These are phyloP conservation scores for Stenichneumon culpator DNA, from an alignment of 2,888 invertebrate genomes.

Conservation along the genomic window DNA sequence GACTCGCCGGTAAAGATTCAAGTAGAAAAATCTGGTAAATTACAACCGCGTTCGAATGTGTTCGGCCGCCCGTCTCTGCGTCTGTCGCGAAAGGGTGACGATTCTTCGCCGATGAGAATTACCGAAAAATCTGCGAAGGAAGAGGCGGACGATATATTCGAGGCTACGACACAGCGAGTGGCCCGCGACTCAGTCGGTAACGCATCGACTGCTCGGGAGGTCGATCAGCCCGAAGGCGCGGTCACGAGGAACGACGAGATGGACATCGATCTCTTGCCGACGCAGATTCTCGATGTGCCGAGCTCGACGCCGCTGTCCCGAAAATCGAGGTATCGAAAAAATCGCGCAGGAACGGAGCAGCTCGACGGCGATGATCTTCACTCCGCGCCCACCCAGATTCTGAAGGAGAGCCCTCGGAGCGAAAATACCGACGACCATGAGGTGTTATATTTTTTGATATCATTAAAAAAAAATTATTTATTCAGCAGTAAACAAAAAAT, in stretches of 20 bases:
- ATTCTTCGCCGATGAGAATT: not conserved
- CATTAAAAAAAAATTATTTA: too few relatives aligned
- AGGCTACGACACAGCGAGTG: slow-evolving; percentile 48
- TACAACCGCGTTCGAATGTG: not conserved
- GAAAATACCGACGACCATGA: not conserved
- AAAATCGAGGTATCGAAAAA: not conserved
- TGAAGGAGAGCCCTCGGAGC: not conserved
- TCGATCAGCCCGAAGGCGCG: too few relatives aligned
- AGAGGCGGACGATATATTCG: slow-evolving; percentile 23
- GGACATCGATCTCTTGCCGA: slow-evolving; percentile 55
- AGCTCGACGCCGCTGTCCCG: slow-evolving; percentile 49
- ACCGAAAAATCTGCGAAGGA: not conserved
- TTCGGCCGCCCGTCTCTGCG: not conserved
- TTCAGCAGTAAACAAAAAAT: too few relatives aligned
- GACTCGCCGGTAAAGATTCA: not conserved
- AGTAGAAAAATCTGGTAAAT: too few relatives aligned
- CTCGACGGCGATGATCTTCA: slow-evolving; percentile 14
- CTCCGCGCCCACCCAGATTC: slow-evolving; percentile 15
- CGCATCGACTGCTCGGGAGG: not conserved
- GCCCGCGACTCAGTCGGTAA: too few relatives aligned
- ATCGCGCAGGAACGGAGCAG: not conserved
- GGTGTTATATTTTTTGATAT: too few relatives aligned
- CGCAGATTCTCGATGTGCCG: slow-evolving; percentile 47
- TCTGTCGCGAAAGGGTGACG: not conserved
- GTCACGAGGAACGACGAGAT: not conserved